Evolutionary conservation across 2,113 vertebrate species (phyloP), one percentile per base, ranked within the genome.

Genomic region (Motacilla alba): DNA sequence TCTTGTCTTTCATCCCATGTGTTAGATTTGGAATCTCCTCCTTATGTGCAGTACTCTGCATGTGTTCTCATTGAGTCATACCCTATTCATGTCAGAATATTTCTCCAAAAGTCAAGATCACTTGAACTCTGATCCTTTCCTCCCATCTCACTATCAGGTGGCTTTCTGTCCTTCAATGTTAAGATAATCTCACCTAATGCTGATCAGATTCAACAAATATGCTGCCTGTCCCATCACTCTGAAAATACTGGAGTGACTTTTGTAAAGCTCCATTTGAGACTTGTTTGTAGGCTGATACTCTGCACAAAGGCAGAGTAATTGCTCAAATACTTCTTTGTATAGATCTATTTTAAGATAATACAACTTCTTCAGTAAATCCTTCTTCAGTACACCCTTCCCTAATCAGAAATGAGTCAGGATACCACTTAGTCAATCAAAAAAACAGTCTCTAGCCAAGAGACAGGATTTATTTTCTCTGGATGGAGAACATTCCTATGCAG

Each of bases 401-500:
- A 59, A 92, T 96, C 96, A 84, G 79, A 70, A 85, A 84, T 96
- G 95, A 97, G 66, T 97, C 94, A 97, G 90, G 82, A 93, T 81
- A 66, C 50, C 77, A 90, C 66, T 95, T 94, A 97, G 79, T 93
- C 95, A 96, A 94, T 79, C 70, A 90, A 90, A 95, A 70, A 93
- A 72, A 0, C 46, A 94, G 49, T 93, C 91, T 94, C 85, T 91
- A 87, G 76, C 85, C 76, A 94, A 81, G 74, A 93, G 67, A 82
- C 31, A 76, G 56, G 74, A 73, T 89, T 95, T 96, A n/a, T 89
- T 89, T 93, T 63, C 87, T 93, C 87, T 96, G 30, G 89, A 96
- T 93, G 66, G 64, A 87, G 70, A 85, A 64, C 83, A 93, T 87
- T 90, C 92, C 64, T 82, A 47, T 5, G 60, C 18, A 88, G 76